These are phyloP conservation scores for Drosophila takahashii DNA, from an alignment of 1,140 invertebrate species.

Conservation along the genomic window DNA sequence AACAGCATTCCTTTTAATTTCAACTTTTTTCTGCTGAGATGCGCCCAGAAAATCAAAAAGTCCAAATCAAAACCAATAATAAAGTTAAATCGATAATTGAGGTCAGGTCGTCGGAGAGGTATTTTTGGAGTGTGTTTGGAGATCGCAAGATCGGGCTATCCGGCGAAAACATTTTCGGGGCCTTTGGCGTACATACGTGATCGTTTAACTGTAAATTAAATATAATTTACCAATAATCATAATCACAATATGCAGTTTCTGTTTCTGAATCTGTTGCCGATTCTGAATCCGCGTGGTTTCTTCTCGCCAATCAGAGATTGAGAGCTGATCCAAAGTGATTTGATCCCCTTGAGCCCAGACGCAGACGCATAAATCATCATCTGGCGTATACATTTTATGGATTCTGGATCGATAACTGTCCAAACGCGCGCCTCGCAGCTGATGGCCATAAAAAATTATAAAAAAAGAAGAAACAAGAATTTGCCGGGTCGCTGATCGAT, in stretches of 20 bases:
- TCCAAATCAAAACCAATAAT: conserved; percentile 84
- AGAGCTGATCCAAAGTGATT: conserved; percentile 52
- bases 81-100: conserved; percentile 85
- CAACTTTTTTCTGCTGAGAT: conserved; percentile 62
- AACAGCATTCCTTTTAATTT: conserved; percentile 84
- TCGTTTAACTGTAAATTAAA: conserved; percentile 85
- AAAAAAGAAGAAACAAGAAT: conserved; percentile 22
- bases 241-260: conserved; percentile 78
- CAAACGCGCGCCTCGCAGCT: conserved; percentile 65
- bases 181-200: conserved; percentile 75
- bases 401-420: conserved; percentile 73
- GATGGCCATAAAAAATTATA: conserved; percentile 22
- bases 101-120: conserved; percentile 65
- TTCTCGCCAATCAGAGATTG: conserved; percentile 41
- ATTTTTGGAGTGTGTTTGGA: conserved; percentile 37
- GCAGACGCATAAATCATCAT: conserved; percentile 78
- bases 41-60: conserved; percentile 63
- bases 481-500: conserved; percentile 49
- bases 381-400: conserved; percentile 33
- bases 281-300: conserved; percentile 9
- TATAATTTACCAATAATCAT: conserved; percentile 85
- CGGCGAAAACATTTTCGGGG: conserved; percentile 28
- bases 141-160: conserved; percentile 4
- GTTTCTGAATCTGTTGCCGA: conserved; percentile 25
- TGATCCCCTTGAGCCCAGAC: conserved; percentile 76